phyloP scores from a whole-genome alignment of 2,113 vertebrate species.

The Passer montanus region DNA sequence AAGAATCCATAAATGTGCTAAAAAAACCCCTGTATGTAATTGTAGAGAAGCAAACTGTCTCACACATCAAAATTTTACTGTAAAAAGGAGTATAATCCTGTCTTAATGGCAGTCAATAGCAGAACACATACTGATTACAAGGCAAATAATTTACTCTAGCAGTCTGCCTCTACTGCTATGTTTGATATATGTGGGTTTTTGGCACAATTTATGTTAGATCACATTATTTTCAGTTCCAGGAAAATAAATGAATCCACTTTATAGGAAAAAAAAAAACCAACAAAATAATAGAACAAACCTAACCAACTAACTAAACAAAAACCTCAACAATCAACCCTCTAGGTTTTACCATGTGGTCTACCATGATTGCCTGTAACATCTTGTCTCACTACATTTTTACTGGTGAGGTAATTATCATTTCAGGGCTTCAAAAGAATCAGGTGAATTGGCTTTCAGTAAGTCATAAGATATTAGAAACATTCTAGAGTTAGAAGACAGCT shows the following conservation, averaged over 20 bases:
- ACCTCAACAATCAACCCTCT: fast-evolving
- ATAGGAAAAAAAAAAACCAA: not conserved
- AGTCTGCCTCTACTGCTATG: not conserved
- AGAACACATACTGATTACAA: not conserved
- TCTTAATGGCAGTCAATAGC: not conserved
- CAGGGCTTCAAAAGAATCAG: not conserved
- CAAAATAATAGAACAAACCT: not conserved
- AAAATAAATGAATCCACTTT: not conserved
- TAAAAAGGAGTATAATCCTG: not conserved
- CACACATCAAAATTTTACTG: not conserved
- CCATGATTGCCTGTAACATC: not conserved
- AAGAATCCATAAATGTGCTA: not conserved
- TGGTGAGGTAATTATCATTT: not conserved
- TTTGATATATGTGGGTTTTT: not conserved
- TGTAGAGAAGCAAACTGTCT: not conserved
- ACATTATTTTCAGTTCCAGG: not conserved
- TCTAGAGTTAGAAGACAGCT: not conserved
- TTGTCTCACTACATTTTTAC: not conserved
- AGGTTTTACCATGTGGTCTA: not conserved
- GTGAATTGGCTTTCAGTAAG: not conserved
- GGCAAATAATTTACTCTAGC: not conserved
- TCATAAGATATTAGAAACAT: not conserved
- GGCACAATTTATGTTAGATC: not conserved
- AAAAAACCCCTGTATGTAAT: fast-evolving
- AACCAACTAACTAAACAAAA: not conserved